Base-by-base conservation (phyloP, 2,888 invertebrate species). In the Pristionchus entomophagus region DNA sequence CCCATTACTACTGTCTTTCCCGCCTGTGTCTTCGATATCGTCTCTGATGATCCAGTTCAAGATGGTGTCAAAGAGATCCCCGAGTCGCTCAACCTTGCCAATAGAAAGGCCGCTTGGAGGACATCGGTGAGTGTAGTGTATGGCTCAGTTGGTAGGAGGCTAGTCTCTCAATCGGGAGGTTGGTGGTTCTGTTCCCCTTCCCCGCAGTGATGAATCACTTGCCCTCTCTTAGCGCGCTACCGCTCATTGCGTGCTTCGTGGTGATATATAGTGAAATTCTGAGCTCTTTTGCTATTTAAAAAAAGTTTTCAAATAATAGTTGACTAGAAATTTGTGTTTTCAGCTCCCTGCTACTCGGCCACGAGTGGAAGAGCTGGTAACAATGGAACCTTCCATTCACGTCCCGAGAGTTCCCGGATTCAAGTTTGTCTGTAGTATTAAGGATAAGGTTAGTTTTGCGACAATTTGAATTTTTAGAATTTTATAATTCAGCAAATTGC, bases 391-490 rank as follows among this genome's bases (percentile, higher is more conserved):
- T 19, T 65, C 87, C 29, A 73, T 69, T 3, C 51, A 49, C 41
- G 87, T 88, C 22, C 90, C 90, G 22, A 59, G 62, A 59, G 88
- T 90, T n/a, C 86, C 87, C 14, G 91, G 89, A 84, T 91, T 91
- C 88, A 69, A 86, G 12, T 88, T 91, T 86, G 87, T 86, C 14
- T 73, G 88, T 2, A 87, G 87, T 35, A 73, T 87, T 12, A 82
- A 83, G 19, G 35, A 53, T 22, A 86, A 56, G 69, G 81, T 86
- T 26, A 17, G 41, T 77, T 45, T 35, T n/a, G 1, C 35, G n/a
- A n/a, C n/a, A n/a, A n/a, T n/a, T n/a, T n/a, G n/a, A n/a, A n/a
- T n/a, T n/a, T n/a, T n/a, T n/a, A n/a, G n/a, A n/a, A n/a, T 1
- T 35, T 77, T 22, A 26, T 14, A 59, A 77, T 77, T 45, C 51